Base-by-base conservation (phyloP, 1,140 invertebrate species). In the Temnothorax longispinosus region DNA sequence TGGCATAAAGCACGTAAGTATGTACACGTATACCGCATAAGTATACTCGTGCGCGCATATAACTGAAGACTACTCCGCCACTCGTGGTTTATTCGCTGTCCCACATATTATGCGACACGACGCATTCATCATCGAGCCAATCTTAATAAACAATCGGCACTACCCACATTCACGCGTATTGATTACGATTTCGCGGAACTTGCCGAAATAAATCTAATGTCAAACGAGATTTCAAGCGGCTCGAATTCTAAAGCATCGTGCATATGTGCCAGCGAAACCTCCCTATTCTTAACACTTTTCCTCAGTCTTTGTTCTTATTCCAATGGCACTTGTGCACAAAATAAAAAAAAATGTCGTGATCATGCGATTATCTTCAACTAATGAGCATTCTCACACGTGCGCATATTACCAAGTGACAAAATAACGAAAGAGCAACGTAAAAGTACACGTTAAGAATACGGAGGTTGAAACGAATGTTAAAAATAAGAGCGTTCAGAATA, bases 91-190 rank as follows among this genome's bases (percentile, higher is more conserved):
- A 85, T 90, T 60, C 88, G 64, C 88, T 85, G 89, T 91, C 78
- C 86, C 89, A 82, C 90, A 85, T 86, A 71, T 86, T 75, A 62
- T 58, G 81, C 56, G 47, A 64, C 69, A 77, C 62, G 54, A 15
- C 67, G 60, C 86, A 90, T 92, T 91, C 87, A 87, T 90, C 88
- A 87, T 88, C 64, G 78, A 77, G 72, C 84, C 92, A 93, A 93
- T 93, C 90, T 93, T 92, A 93, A 93, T 93, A 93, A 93, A 93
- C 92, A 93, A 90, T 89, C 85, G 77, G 56, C 60, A 44, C 38
- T 60, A 65, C 62, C 60, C 54, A 58, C 56, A 62, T 11, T 52
- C 58, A 54, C 54, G 13, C 21, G 11, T 32, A 80, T 88, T 74
- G 65, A 80, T 56, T 86, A 67, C 52, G 35, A 86, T 77, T 91